Percentiles rank a stretch among this genome's conserved stretches.
Conservation (phyloP, 2,797 vertebrate species). For the Taenioides sp. region DNA sequence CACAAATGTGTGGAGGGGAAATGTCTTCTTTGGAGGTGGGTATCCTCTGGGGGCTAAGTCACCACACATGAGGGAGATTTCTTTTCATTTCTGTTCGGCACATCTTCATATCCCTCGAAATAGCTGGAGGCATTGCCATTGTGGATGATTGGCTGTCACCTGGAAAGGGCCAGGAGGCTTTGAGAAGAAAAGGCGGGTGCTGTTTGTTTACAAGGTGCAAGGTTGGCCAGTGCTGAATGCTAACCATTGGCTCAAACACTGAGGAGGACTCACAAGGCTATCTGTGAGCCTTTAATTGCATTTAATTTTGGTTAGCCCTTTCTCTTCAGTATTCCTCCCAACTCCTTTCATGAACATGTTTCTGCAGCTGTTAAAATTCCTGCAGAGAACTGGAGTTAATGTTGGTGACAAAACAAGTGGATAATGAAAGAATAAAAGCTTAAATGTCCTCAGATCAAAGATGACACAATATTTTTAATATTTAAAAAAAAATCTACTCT, state of each 20-base stretch:
- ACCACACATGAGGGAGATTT: neutral
- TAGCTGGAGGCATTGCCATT: constrained; percentile 15
- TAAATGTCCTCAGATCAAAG: neutral
- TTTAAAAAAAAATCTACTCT: neutral
- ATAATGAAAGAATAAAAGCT: neutral
- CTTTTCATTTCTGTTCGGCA: constrained; percentile 1
- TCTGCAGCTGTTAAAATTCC: neutral
- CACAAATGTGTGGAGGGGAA: neutral
- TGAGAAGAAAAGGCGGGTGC: constrained; percentile 18
- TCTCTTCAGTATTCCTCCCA: constrained; percentile 11
- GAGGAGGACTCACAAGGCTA: constrained; percentile 17
- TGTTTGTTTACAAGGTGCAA: constrained; percentile 33
- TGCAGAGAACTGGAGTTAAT: constrained; percentile 11
- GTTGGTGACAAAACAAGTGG: constrained; percentile 7
- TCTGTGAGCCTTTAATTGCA: constrained; percentile 21
- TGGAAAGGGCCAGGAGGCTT: constrained; percentile 16
- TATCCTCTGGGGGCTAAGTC: neutral
- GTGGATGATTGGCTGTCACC: constrained; percentile 18
- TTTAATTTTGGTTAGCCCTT: constrained; percentile 17
- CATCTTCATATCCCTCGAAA: constrained; percentile 13
- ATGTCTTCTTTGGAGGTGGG: neutral
- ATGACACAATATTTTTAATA: too few species aligned
- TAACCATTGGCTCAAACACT: constrained; percentile 22
- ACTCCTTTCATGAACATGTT: constrained; percentile 18
- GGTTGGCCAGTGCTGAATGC: constrained; percentile 32